phyloP scores from a whole-genome alignment of 2,113 vertebrate species.

The Bubo scandiacus region DNA sequence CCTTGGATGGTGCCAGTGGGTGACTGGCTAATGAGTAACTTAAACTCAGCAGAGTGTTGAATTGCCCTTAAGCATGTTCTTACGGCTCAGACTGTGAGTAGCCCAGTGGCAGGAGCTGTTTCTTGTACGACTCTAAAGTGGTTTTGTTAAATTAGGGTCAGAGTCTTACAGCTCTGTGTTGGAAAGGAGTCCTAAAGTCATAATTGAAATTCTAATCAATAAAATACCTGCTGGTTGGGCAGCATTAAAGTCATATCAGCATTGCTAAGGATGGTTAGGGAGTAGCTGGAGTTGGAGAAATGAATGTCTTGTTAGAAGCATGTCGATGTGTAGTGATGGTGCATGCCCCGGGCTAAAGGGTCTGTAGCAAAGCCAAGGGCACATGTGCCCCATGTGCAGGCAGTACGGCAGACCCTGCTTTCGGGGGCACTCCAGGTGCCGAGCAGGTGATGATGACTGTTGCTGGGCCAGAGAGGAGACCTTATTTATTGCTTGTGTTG shows the following conservation, averaged over 20 bases:
- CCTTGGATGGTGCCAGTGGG: not conserved
- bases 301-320: not conserved
- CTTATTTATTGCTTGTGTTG: not conserved
- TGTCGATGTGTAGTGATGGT: no score
- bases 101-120: not conserved
- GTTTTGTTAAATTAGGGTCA: not conserved
- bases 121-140: not conserved
- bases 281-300: not conserved
- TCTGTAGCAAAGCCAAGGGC: not conserved
- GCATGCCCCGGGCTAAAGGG: not conserved
- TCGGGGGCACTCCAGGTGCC: fast-evolving
- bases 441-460: not conserved
- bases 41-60: not conserved
- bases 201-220: not conserved
- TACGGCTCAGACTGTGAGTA: not conserved
- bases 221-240: not conserved
- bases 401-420: not conserved
- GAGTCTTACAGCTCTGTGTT: not conserved
- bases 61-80: not conserved
- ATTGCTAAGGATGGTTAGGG: not conserved
- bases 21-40: not conserved
- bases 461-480: not conserved
- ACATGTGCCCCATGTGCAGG: fast-evolving
- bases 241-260: not conserved
- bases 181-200: not conserved